A percentile compares a stretch with the other conserved stretches of the same genome.
phyloP scores from a whole-genome alignment of 1,140 invertebrate species.

The Meteorus sp. region DNA sequence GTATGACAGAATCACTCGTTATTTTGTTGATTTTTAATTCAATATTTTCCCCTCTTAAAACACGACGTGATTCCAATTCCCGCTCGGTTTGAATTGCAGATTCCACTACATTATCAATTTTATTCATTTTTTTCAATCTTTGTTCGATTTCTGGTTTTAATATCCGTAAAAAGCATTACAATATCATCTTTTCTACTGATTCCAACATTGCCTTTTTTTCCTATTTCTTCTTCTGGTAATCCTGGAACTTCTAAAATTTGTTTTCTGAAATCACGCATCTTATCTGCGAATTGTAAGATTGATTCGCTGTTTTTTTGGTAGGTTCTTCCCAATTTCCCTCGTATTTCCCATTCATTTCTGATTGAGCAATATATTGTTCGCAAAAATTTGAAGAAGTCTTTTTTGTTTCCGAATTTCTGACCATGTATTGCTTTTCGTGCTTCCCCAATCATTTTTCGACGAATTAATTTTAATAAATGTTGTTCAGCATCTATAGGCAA shows the following conservation, averaged over 20 bases:
- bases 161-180: slow-evolving; percentile 1
- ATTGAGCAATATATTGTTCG: slow-evolving; percentile 6
- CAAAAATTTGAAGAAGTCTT: slow-evolving; percentile 8
- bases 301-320: slow-evolving; percentile 18
- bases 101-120: background rate
- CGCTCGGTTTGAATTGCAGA: background rate
- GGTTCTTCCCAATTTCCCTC: slow-evolving; percentile 18
- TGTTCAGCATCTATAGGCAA: slow-evolving; percentile 2
- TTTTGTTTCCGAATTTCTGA: slow-evolving; percentile 1
- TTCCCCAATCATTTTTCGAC: slow-evolving; percentile 17
- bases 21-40: no score
- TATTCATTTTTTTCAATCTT: background rate
- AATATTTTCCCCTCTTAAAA: no score
- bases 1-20: no score
- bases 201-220: background rate
- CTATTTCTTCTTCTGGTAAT: background rate
- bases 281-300: slow-evolving; percentile 11
- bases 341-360: slow-evolving; percentile 15
- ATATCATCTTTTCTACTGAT: slow-evolving; percentile 3
- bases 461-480: slow-evolving; percentile 18
- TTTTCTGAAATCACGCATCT: slow-evolving; percentile 1
- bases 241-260: slow-evolving; percentile 15
- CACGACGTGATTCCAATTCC: background rate
- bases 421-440: slow-evolving; percentile 13
- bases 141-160: slow-evolving; percentile 8